These are phyloP conservation scores for Orbicella faveolata DNA, from an alignment of 64 coral and sea anemone genomes.

Conservation along the genomic window DNA sequence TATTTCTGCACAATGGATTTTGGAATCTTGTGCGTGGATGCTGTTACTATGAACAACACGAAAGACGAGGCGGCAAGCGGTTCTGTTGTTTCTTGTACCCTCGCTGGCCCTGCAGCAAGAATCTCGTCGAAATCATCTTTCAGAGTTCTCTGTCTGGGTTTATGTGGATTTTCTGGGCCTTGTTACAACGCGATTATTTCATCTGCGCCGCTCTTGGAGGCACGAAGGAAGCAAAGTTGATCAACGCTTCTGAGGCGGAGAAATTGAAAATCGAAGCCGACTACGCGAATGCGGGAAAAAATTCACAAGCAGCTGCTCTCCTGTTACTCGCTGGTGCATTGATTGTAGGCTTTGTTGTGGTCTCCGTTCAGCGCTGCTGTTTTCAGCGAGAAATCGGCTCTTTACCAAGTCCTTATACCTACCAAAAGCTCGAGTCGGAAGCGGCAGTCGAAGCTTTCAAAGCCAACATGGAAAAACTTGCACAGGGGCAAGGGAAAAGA, in stretches of 20 bases:
- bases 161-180: constrained; percentile 87
- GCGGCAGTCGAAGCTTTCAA: constrained; percentile 78
- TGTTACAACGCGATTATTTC: constrained; percentile 74
- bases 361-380: constrained; percentile 66
- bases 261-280: constrained; percentile 57
- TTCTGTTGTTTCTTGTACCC: constrained; percentile 69
- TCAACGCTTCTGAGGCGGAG: constrained; percentile 44
- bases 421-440: constrained; percentile 75
- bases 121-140: constrained; percentile 58
- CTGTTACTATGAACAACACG: constrained; percentile 64
- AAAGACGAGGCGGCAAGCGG: constrained; percentile 37
- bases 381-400: constrained; percentile 63
- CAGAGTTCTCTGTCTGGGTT: constrained; percentile 62
- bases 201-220: constrained; percentile 72
- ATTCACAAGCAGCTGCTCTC: constrained; percentile 65
- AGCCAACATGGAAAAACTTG: constrained; percentile 79
- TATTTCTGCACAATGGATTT: constrained; percentile 77
- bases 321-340: constrained; percentile 50
- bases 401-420: constrained; percentile 75
- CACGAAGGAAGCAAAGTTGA: constrained; percentile 45
- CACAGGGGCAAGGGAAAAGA: constrained; percentile 80
- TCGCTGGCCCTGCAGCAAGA: constrained; percentile 75
- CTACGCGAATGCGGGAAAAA: constrained; percentile 52
- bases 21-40: constrained; percentile 80
- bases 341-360: constrained; percentile 36